Evolutionary conservation across 1,140 invertebrate species (phyloP).

Genomic region (Papilio glaucus): DNA sequence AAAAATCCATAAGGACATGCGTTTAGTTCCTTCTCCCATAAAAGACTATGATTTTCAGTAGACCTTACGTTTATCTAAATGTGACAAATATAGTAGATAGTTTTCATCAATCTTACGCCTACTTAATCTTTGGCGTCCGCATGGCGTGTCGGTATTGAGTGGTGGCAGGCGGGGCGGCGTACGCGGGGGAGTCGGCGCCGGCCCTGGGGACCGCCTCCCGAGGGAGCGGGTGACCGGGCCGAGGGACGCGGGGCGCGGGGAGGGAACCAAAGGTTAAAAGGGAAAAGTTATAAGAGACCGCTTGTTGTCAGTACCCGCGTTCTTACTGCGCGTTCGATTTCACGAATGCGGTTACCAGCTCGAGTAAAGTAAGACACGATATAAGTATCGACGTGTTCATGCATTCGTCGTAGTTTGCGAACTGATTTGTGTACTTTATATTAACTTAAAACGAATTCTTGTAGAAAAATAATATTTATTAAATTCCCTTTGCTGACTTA

Average conservation of each 20-base stretch:
- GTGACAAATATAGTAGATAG: background rate
- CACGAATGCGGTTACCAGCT: conserved; percentile 60
- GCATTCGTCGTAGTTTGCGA: background rate
- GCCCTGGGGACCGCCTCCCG: conserved; percentile 83
- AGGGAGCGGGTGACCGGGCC: conserved; percentile 59
- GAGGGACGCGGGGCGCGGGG: conserved; percentile 44
- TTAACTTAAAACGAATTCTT: too few relatives aligned
- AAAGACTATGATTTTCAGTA: background rate
- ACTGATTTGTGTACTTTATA: background rate
- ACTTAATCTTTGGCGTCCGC: conserved; percentile 78
- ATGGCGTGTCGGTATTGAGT: conserved; percentile 81
- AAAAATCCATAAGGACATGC: background rate
- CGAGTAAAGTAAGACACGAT: too few relatives aligned
- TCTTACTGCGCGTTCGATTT: conserved; percentile 71
- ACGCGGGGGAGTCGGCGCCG: conserved; percentile 71
- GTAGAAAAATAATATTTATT: too few relatives aligned
- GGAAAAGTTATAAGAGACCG: conserved; percentile 83
- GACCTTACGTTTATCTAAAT: background rate
- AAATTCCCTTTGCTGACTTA: too few relatives aligned
- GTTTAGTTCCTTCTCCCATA: background rate
- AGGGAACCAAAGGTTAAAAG: conserved; percentile 81
- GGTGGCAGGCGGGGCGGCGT: conserved; percentile 68
- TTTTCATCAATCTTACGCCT: conserved; percentile 52
- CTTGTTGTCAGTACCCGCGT: conserved; percentile 77
- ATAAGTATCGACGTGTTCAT: background rate